Conservation (phyloP, 2,113 vertebrate genomes). For the Agelaius phoeniceus region DNA sequence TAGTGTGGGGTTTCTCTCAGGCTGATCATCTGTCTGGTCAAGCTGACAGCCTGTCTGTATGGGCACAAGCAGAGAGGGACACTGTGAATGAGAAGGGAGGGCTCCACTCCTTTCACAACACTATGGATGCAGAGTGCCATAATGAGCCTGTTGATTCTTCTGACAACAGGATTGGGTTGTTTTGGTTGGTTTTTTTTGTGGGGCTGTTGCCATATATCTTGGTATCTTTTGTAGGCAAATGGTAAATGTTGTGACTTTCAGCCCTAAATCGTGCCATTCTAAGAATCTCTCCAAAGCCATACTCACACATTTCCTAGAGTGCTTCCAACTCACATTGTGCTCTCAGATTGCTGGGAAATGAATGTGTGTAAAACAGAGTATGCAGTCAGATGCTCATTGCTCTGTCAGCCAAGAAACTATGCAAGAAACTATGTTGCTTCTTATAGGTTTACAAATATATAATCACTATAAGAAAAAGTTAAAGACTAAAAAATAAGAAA, state of each 20-base stretch:
- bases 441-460: not conserved
- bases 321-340: not conserved
- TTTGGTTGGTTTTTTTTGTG: not conserved
- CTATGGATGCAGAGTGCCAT: not conserved
- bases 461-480: not conserved
- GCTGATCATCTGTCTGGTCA: not conserved
- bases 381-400: not conserved
- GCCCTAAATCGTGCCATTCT: not conserved
- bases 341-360: not conserved
- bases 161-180: not conserved
- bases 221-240: not conserved
- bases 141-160: not conserved
- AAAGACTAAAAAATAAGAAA: not conserved
- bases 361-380: not conserved
- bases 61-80: not conserved
- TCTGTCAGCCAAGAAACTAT: not conserved
- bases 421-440: not conserved
- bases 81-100: not conserved
- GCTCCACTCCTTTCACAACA: not conserved
- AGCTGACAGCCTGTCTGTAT: not conserved
- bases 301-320: not conserved
- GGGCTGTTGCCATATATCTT: not conserved
- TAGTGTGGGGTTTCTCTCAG: not conserved
- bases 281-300: not conserved
- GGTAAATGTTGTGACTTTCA: constrained; percentile 1